Base-by-base conservation (phyloP, 2,888 invertebrate genomes). In the Eubasilissa splendida region DNA sequence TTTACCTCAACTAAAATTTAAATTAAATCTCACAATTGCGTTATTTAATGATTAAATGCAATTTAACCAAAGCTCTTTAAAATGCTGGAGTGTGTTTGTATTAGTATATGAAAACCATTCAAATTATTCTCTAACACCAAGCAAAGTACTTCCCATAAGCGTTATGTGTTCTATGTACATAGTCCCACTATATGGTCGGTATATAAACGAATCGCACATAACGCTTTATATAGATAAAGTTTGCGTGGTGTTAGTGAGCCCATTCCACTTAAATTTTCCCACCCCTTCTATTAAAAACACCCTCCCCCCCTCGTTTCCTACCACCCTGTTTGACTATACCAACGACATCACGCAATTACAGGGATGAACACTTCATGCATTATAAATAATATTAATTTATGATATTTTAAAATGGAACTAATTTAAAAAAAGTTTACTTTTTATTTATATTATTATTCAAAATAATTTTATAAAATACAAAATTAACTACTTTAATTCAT, bases 191-290 rank as follows among this genome's bases (percentile, higher is more conserved):
- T 42, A 42, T 42, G 42, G 31, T 5, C 9, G 63, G 11, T n/a
- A 14, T 63, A 4, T 31, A 63, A 33, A 33, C 11, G 63, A 33
- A 33, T 63, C 42, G 31, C 33, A 31, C 33, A 12, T 63, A 5
- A 59, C 11, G 31, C 33, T 33, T 63, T 63, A 63, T 63, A 12
- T 63, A 63, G 5, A 14, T 68, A 14, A 10, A 68, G n/a, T 68
- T 68, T 68, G 68, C 50, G 14, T 68, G 50, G 68, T 50, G 68
- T 50, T 68, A 14, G 68, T 68, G 52, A 50, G 50, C 68, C 50
- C 68, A 14, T 68, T 68, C 68, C 68, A 68, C 68, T 68, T 50
- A 68, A 68, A 52, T 31, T 22, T n/a, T 50, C 68, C 68, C 68
- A 7, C 8, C 52, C 68, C 68, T 50, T 68, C 14, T 68, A 33